Conservation (phyloP, 2,888 invertebrate genomes). For the Trachelus tabidus region DNA sequence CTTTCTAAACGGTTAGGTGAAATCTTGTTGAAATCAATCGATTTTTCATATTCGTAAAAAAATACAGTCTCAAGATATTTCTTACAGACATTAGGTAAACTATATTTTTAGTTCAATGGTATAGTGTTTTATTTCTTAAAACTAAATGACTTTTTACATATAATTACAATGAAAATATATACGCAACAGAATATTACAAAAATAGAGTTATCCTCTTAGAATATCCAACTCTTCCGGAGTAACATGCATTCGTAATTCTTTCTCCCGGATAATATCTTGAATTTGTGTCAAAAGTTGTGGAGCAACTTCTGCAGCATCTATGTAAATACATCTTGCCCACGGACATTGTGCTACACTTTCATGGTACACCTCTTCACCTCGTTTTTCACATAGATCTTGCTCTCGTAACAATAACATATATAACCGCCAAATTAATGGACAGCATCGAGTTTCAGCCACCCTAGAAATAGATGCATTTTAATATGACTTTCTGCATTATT, state of each 20-base stretch:
- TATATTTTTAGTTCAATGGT: neutral
- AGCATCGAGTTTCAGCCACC: constrained; percentile 61
- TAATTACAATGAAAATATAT: neutral
- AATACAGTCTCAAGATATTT: neutral
- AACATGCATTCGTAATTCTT: constrained; percentile 79
- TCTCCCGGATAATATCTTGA: constrained; percentile 81
- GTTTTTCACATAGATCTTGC: constrained; percentile 54
- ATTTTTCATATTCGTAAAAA: neutral
- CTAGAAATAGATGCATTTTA: constrained; percentile 28
- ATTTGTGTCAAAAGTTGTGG: constrained; percentile 72
- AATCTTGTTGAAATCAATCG: neutral
- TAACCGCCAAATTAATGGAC: constrained; percentile 73
- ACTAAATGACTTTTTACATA: neutral
- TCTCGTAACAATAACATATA: constrained; percentile 72
- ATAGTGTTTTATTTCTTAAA: neutral
- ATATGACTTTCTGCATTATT: constrained; percentile 1
- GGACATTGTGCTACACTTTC: constrained; percentile 56
- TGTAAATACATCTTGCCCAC: constrained; percentile 69
- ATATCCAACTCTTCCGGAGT: constrained; percentile 81
- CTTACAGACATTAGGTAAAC: neutral
- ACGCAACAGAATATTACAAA: neutral
- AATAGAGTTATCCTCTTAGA: constrained; percentile 66
- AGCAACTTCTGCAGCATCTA: constrained; percentile 75
- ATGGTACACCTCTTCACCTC: constrained; percentile 60
- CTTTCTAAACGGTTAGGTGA: neutral